phyloP scores from a whole-genome alignment of 53 echinoderm and acorn worm species.

The Mesocentrotus franciscanus region DNA sequence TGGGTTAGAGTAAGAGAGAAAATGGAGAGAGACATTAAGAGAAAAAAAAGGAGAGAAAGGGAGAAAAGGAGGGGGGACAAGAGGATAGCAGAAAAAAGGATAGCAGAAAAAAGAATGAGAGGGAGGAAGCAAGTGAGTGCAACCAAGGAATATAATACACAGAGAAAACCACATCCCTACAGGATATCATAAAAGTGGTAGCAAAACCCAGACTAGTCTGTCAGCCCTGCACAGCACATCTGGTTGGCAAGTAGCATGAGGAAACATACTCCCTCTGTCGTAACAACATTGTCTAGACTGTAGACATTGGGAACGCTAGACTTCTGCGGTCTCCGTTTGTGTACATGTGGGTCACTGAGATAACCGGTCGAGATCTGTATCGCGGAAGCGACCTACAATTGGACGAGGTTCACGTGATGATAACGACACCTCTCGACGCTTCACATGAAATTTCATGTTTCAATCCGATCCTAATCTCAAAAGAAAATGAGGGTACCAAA shows the following conservation, averaged over 20 bases:
- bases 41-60: neutral
- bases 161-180: neutral
- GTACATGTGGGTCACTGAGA: constrained; percentile 45
- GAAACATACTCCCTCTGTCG: constrained; percentile 38
- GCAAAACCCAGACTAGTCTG: neutral
- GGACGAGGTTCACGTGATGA: constrained; percentile 18
- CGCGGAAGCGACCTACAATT: constrained; percentile 32
- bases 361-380: constrained; percentile 39
- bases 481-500: neutral
- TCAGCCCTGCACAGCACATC: constrained; percentile 18
- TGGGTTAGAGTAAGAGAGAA: no score
- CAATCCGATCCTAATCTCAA: neutral
- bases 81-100: neutral
- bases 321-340: constrained; percentile 24
- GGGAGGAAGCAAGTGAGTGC: neutral
- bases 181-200: neutral
- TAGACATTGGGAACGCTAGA: neutral
- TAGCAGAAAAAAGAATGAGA: neutral
- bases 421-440: neutral
- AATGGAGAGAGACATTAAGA: no score
- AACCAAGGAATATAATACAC: neutral
- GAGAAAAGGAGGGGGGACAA: neutral
- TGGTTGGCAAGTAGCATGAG: neutral
- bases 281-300: constrained; percentile 47
- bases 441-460: constrained; percentile 2